Evolutionary conservation across 2,797 vertebrate species (phyloP), one percentile per base, ranked within the genome.

Genomic region (Lophius americanus): DNA sequence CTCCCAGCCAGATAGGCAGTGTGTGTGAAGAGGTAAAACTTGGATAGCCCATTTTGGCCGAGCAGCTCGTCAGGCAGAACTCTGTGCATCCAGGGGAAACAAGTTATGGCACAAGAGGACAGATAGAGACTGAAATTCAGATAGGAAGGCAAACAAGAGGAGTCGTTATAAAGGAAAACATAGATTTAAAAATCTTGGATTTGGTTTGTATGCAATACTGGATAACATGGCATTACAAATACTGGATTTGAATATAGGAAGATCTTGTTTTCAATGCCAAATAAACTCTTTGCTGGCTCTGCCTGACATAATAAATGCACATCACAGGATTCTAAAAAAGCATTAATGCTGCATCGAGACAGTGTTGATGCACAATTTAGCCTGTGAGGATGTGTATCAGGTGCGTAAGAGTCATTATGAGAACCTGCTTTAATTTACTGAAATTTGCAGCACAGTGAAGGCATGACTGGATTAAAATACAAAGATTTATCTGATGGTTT

Each of bases 51-150:
- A 13, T 49, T 71, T 73, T 48, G 59, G 56, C 54, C 39, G 39
- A 50, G 56, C 44, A 51, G 59, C 55, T 50, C 68, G 60, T 70
- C 70, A 77, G 59, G 38, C 48, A 57, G 35, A 39, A 35, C 39
- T 77, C 51, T 59, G 69, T 73, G 50, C 51, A 64, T 39, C n/a
- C 68, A 68, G 23, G n/a, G 48, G 69, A 57, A 73, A 75, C 78
- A 65, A 85, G 53, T 37, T 51, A 83, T 73, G 62, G 64, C 33
- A 83, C 13, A 44, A 62, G n/a, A 60, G 70, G 50, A 60, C 13
- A 50, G 53, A 57, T 33, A 56, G 64, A 51, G 56, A 72, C 64
- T 58, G 46, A 60, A 70, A 82, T 9, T 36, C 49, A 60, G 14
- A 35, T 12, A 66, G 9, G 55, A 5, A 48, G 61, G 69, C 14